phyloP scores from a whole-genome alignment of 2,888 invertebrate species.

The Rhorus exstirpatorius region DNA sequence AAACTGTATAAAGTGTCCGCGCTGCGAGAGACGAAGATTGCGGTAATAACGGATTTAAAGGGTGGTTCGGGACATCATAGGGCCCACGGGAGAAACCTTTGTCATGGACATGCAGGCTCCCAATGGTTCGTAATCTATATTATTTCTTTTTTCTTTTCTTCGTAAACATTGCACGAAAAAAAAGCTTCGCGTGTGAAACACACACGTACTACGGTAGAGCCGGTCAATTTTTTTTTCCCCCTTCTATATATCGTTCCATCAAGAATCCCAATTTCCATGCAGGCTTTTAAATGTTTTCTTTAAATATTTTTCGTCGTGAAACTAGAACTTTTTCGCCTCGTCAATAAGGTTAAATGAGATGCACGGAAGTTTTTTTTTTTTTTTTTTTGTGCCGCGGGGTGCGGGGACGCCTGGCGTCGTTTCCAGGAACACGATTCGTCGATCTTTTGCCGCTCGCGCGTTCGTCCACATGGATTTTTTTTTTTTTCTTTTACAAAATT shows the following conservation, averaged over 20 bases:
- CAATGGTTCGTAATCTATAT: constrained; percentile 83
- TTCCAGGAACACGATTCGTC: constrained; percentile 71
- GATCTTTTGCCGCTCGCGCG: constrained; percentile 53
- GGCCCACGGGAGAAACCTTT: constrained; percentile 78
- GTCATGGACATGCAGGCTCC: constrained; percentile 86
- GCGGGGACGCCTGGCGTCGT: constrained; percentile 72
- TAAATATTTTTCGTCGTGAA: constrained; percentile 21
- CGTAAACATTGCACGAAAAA: constrained; percentile 40
- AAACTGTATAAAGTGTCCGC: constrained; percentile 75
- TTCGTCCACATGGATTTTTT: constrained; percentile 26
- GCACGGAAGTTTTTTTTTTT: constrained; percentile 56
- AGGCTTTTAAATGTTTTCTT: constrained; percentile 2
- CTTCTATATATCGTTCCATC: neutral
- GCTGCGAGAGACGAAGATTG: constrained; percentile 75
- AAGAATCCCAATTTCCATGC: neutral
- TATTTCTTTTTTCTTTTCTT: constrained; percentile 49
- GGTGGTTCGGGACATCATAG: constrained; percentile 67
- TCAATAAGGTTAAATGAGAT: constrained; percentile 73
- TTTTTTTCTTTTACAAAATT: neutral
- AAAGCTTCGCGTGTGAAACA: neutral
- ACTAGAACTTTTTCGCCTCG: neutral
- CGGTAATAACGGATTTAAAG: constrained; percentile 81
- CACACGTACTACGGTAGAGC: neutral
- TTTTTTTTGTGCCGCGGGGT: constrained; percentile 1
- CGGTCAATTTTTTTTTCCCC: constrained; percentile 22